These are phyloP conservation scores for Mechanitis messenoides DNA, from an alignment of 2,888 invertebrate species.

Conservation along the genomic window DNA sequence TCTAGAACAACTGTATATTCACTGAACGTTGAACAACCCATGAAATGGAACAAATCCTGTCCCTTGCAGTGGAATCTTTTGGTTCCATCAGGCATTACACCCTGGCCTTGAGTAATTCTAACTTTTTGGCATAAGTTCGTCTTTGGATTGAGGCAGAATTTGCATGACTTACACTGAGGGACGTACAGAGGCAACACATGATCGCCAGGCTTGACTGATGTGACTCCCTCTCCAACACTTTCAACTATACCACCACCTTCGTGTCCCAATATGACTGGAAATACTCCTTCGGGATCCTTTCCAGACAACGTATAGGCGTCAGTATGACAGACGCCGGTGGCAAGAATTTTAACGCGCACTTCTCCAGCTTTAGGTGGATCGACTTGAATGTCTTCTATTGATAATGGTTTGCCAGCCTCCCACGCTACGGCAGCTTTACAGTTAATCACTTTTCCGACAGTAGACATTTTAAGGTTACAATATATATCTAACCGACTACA, in stretches of 20 bases:
- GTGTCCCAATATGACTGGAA: conserved; percentile 96
- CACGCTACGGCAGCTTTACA: conserved; percentile 98
- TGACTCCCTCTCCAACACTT: conserved; percentile 95
- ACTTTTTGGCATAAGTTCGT: conserved; percentile 98
- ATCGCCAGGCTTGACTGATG: conserved; percentile 90
- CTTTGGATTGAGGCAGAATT: conserved; percentile 95
- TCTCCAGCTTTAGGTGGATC: conserved; percentile 95
- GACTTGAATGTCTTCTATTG: conserved; percentile 94
- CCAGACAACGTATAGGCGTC: conserved; percentile 94
- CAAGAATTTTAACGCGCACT: conserved; percentile 87
- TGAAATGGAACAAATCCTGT: conserved; percentile 89
- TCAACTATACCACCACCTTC: conserved; percentile 98
- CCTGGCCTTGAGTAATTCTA: conserved; percentile 88
- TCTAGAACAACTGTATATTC: conserved; percentile 96
- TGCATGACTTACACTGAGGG: conserved; percentile 97
- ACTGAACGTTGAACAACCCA: conserved; percentile 97
- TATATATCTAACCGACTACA: conserved; percentile 15
- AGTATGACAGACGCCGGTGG: conserved; percentile 93
- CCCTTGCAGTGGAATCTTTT: conserved; percentile 87
- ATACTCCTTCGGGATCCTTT: conserved; percentile 92
- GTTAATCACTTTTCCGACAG: conserved; percentile 83
- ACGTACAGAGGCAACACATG: conserved; percentile 98
- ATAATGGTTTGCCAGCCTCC: conserved; percentile 92
- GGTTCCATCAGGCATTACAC: conserved; percentile 95
- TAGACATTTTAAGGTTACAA: conserved; percentile 50